These are phyloP conservation scores for Tenthredo distinguenda DNA, from an alignment of 2,888 invertebrate species.

Conservation along the genomic window DNA sequence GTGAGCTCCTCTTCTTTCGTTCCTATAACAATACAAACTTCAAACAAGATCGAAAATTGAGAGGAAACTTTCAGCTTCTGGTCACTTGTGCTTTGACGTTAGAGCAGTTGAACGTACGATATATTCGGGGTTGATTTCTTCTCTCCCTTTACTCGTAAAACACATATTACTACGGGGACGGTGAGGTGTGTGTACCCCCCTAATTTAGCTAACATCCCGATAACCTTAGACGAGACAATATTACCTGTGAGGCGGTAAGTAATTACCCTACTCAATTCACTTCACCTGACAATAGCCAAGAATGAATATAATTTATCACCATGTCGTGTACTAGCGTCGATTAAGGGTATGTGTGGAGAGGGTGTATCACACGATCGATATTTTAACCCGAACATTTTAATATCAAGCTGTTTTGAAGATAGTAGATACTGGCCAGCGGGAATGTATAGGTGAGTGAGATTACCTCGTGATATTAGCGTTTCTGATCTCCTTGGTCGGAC, in stretches of 20 bases:
- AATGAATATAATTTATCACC: neutral
- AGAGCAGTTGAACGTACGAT: neutral
- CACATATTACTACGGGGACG: neutral
- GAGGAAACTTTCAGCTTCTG: neutral
- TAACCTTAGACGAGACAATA: neutral
- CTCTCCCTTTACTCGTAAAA: neutral
- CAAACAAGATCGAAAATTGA: neutral
- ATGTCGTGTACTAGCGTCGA: neutral
- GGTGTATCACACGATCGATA: neutral
- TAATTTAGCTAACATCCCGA: neutral
- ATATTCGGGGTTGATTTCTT: neutral
- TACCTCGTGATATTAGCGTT: neutral
- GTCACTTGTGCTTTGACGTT: neutral
- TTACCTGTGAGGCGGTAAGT: neutral
- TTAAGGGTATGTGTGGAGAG: neutral
- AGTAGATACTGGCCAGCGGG: neutral
- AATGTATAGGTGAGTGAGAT: neutral
- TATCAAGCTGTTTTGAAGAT: neutral
- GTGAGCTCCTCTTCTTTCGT: constrained; percentile 76
- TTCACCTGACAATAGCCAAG: neutral
- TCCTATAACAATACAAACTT: neutral
- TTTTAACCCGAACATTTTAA: neutral
- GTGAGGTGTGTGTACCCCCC: neutral
- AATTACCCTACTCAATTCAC: neutral
- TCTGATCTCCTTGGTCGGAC: neutral